These are phyloP conservation scores for Oncorhynchus mykiss DNA, from an alignment of 2,113 vertebrate genomes.

Conservation along the genomic window DNA sequence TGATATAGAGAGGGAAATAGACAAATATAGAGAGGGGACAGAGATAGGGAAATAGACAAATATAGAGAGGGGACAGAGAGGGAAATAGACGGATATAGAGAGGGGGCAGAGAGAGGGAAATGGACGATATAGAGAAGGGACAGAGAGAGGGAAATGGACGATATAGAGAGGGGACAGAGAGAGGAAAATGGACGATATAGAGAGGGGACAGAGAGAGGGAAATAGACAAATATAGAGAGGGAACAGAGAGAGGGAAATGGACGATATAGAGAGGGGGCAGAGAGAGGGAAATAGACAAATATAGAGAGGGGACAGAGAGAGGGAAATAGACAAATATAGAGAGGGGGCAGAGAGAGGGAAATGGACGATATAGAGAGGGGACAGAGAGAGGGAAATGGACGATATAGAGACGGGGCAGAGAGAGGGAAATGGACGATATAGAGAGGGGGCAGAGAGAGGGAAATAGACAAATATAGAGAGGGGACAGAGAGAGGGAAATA, in stretches of 20 bases:
- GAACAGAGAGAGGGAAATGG: constrained; percentile 28
- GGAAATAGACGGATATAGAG: no score
- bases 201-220: not conserved
- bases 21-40: no score
- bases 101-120: no score
- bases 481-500: constrained; percentile 46
- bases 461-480: not conserved
- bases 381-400: constrained; percentile 30
- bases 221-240: not conserved
- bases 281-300: constrained; percentile 30
- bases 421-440: constrained; percentile 27
- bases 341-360: not conserved
- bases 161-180: no score
- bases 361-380: constrained; percentile 10
- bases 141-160: no score
- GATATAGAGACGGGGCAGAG: constrained; percentile 29
- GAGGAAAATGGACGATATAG: no score
- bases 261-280: constrained; percentile 23
- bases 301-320: constrained; percentile 13
- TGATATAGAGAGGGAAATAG: not conserved
- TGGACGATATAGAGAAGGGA: no score
- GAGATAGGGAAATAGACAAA: no score
- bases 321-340: not conserved
- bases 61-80: no score
- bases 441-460: constrained; percentile 28